Evolutionary conservation across 1,140 invertebrate genomes (phyloP).

Genomic region (Neodiprion virginianus): DNA sequence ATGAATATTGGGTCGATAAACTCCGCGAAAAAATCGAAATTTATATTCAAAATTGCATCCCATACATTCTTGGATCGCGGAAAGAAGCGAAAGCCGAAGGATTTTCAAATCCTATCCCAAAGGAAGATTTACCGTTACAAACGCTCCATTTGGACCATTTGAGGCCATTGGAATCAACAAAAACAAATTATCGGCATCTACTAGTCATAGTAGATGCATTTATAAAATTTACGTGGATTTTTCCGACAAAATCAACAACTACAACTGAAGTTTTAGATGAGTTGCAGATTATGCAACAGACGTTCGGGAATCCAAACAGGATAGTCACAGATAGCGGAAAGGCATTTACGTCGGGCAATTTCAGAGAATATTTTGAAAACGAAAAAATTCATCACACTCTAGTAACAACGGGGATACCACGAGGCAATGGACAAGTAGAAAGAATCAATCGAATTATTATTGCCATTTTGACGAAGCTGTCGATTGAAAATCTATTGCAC

Average conservation of each 20-base stretch:
- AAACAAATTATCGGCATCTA: constrained; percentile 53
- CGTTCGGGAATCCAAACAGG: constrained; percentile 32
- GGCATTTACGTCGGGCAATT: constrained; percentile 23
- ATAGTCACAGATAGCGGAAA: constrained; percentile 37
- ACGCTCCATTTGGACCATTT: constrained; percentile 38
- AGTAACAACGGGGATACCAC: constrained; percentile 39
- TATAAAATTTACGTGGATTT: constrained; percentile 55
- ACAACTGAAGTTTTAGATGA: constrained; percentile 39
- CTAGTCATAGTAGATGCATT: constrained; percentile 51
- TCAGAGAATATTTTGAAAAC: constrained; percentile 19
- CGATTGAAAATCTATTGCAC: no score
- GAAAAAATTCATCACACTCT: constrained; percentile 21
- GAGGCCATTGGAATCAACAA: constrained; percentile 43
- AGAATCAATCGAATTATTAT: no score
- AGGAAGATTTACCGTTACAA: constrained; percentile 33
- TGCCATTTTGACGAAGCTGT: no score
- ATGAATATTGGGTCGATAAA: constrained; percentile 28
- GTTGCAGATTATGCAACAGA: constrained; percentile 31
- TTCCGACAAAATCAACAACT: constrained; percentile 42
- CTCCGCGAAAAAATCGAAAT: constrained; percentile 33
- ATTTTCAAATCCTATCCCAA: constrained; percentile 32
- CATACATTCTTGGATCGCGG: constrained; percentile 31
- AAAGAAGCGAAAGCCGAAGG: constrained; percentile 32
- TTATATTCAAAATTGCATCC: constrained; percentile 32
- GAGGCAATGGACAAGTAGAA: constrained; percentile 38